Conservation (phyloP, 2,113 vertebrate species). For the Campylorhamphus procurvoides region DNA sequence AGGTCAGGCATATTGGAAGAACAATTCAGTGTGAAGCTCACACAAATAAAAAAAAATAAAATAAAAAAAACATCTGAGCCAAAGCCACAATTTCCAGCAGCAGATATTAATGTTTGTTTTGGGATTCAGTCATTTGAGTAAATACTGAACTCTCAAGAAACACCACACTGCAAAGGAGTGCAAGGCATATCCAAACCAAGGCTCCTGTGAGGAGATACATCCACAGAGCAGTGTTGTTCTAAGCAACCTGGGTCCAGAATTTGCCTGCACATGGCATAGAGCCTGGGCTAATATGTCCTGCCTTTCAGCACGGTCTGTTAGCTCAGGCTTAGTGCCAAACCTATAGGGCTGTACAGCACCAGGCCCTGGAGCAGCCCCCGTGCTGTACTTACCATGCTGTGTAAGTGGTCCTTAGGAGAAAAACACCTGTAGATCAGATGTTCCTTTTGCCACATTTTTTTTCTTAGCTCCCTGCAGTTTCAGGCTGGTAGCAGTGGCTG, state of each 20-base stretch:
- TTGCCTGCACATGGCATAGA: background rate
- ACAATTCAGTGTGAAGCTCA: background rate
- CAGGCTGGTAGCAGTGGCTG: background rate
- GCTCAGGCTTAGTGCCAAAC: background rate
- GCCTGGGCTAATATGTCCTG: background rate
- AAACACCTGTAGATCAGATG: background rate
- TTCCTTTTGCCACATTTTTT: background rate
- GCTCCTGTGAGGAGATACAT: background rate
- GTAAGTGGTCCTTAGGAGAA: background rate
- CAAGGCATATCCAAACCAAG: background rate
- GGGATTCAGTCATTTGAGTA: background rate
- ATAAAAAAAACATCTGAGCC: background rate
- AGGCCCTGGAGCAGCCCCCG: background rate
- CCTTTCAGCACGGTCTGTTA: background rate
- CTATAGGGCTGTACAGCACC: background rate
- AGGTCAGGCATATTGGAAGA: background rate
- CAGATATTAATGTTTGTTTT: slow-evolving; percentile 10
- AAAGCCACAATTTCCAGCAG: background rate
- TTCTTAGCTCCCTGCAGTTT: background rate
- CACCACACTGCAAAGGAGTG: background rate
- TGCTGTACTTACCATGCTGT: accelerated
- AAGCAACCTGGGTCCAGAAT: background rate
- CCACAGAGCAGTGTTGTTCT: background rate
- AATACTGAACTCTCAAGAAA: background rate
- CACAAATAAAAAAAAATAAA: background rate